Base-by-base conservation (phyloP, 2,113 vertebrate species). In the Austrofundulus limnaeus region DNA sequence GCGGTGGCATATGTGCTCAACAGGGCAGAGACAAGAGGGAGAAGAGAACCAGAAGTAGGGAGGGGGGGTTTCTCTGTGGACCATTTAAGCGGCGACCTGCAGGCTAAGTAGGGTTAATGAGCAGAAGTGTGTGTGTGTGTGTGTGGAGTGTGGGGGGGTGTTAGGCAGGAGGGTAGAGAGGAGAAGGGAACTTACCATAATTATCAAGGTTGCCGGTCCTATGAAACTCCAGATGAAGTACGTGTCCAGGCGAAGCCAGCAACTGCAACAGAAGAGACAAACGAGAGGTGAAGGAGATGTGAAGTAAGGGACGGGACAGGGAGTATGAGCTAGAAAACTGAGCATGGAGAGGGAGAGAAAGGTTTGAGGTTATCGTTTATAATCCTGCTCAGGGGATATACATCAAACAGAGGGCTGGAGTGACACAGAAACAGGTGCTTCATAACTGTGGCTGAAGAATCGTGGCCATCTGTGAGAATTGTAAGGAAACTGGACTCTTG, bases 141-240 rank as follows among this genome's bases (percentile, higher is more conserved):
- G 31, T 34, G 31, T 34, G 31, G 28, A 4, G 28, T 28, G 28
- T 28, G 58, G 56, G 46, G 47, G 41, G 19, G 49, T 20, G 19
- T 54, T 45, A 12, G n/a, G 54, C 3, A 6, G 4, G 11, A 7
- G 43, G 41, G 14, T 48, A 25, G n/a, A n/a, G n/a, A 52, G 50
- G 31, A 34, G 50, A 60, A 48, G 56, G 52, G 66, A 76, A 63
- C 94, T 96, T 94, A 98, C 97, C 97, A 99, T 98, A 93, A 99
- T 99, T 93, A 99, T 99, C 92, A 99, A 94, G 89, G 96, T 98
- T 74, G 96, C 97, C 0, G 97, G 97, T 90, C 97, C 97, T 93
- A 98, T 98, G 94, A 99, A 99, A 90, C 97, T 98, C 97, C 97
- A 99, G 89, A 99, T 99, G 92, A 99, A 99, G 91, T 99, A 98